These are phyloP conservation scores for Solenopsis fugax DNA, from an alignment of 1,140 invertebrate genomes.

Conservation along the genomic window DNA sequence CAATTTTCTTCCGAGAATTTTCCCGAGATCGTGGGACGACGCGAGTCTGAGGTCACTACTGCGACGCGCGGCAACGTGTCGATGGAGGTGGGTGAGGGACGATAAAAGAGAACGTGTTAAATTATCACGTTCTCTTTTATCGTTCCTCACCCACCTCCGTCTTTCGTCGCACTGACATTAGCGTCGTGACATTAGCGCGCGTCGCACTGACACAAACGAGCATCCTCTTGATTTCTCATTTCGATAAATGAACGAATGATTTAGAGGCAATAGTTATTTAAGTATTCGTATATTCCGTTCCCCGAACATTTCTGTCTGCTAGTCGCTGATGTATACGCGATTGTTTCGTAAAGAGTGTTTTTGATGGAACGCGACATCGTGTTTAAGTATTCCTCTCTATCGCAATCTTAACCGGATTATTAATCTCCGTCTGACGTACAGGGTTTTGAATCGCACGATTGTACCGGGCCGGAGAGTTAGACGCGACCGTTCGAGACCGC, in stretches of 20 bases:
- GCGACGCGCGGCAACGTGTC: too few relatives aligned
- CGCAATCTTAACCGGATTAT: constrained; percentile 59
- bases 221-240: background rate
- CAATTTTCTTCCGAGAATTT: constrained; percentile 53
- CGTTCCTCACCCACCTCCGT: constrained; percentile 18
- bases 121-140: constrained; percentile 67
- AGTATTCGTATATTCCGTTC: background rate
- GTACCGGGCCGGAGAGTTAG: constrained; percentile 18
- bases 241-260: constrained; percentile 5
- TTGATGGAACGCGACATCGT: constrained; percentile 33
- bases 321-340: constrained; percentile 14
- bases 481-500: constrained; percentile 49
- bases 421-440: constrained; percentile 57
- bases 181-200: background rate
- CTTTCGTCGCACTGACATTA: constrained; percentile 58
- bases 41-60: background rate
- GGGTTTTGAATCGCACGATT: constrained; percentile 52
- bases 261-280: background rate
- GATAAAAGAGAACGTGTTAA: too few relatives aligned
- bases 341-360: constrained; percentile 46
- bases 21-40: constrained; percentile 50
- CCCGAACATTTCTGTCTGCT: background rate
- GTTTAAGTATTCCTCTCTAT: constrained; percentile 41
- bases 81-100: background rate
- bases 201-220: constrained; percentile 4